A percentile compares a stretch with the other conserved stretches of the same genome.
Evolutionary conservation across 2,888 invertebrate genomes (phyloP).

Genomic region (Patella ulyssiponensis): DNA sequence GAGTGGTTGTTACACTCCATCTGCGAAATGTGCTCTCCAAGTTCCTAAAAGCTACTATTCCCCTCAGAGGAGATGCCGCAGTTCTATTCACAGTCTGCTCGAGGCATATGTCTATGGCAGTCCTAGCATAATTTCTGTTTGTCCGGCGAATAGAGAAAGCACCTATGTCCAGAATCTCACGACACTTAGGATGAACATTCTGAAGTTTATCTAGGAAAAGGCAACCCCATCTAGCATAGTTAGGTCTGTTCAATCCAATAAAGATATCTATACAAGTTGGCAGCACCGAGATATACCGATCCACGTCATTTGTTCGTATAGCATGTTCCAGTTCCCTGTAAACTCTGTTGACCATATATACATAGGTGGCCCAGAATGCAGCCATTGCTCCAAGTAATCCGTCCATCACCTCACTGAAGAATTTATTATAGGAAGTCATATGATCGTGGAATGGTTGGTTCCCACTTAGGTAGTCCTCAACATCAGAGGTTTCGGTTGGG

Average conservation of each 20-base stretch:
- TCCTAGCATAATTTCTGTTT: slow-evolving; percentile 13
- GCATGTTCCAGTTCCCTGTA: not conserved
- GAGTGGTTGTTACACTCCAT: slow-evolving; percentile 28
- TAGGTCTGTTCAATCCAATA: slow-evolving; percentile 26
- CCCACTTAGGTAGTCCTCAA: not conserved
- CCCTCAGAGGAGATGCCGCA: slow-evolving; percentile 28
- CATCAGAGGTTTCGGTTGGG: slow-evolving; percentile 12
- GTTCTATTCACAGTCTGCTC: slow-evolving; percentile 33
- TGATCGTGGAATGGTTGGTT: not conserved
- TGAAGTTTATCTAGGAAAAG: slow-evolving; percentile 24
- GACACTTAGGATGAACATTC: slow-evolving; percentile 16
- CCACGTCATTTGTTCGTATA: slow-evolving; percentile 19
- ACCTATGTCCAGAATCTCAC: not conserved
- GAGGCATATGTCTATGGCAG: slow-evolving; percentile 30
- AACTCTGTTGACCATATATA: slow-evolving; percentile 16
- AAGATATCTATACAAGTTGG: slow-evolving; percentile 17
- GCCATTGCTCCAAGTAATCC: slow-evolving; percentile 25
- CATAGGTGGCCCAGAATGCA: slow-evolving; percentile 23
- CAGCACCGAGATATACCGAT: not conserved
- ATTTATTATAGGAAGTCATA: not conserved
- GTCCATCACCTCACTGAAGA: slow-evolving; percentile 6
- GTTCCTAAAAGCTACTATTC: slow-evolving; percentile 25
- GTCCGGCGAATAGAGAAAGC: not conserved
- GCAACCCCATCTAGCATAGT: slow-evolving; percentile 28
- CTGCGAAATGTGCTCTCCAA: slow-evolving; percentile 20